A percentile compares a stretch with the other conserved stretches of the same genome.
phyloP scores from a whole-genome alignment of 1,140 invertebrate species.

The Meloidogyne exigua region DNA sequence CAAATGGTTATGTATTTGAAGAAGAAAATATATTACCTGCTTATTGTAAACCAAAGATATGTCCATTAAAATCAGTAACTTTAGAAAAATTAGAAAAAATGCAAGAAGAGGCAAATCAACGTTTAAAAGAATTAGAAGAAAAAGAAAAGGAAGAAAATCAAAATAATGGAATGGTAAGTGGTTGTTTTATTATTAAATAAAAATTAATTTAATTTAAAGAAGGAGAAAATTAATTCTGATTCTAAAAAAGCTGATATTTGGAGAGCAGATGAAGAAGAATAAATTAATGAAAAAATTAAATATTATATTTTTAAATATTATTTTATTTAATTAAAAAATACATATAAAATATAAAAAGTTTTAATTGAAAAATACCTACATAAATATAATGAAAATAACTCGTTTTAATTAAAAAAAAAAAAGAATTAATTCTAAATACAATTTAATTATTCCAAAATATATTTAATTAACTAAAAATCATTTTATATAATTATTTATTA shows the following conservation, averaged over 20 bases:
- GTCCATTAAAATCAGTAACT: slow-evolving; percentile 51
- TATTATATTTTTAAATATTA: neutral
- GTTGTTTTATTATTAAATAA: no score
- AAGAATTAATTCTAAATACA: no score
- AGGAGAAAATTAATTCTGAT: neutral
- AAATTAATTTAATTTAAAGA: neutral
- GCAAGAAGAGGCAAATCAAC: slow-evolving; percentile 49
- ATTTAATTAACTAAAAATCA: neutral
- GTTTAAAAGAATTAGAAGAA: slow-evolving; percentile 47
- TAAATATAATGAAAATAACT: no score
- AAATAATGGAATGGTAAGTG: neutral
- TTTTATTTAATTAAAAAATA: no score
- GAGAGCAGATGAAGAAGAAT: slow-evolving; percentile 19
- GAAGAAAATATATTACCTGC: slow-evolving; percentile 41
- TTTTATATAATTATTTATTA: neutral
- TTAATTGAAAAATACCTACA: no score
- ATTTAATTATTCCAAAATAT: neutral
- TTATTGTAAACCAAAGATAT: slow-evolving; percentile 55
- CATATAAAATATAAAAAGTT: no score
- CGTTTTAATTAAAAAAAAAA: no score
- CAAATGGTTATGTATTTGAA: slow-evolving; percentile 36
- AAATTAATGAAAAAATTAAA: neutral
- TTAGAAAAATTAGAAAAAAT: slow-evolving; percentile 53
- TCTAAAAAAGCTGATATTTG: slow-evolving; percentile 16
- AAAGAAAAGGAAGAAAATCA: slow-evolving; percentile 27